Evolutionary conservation across 2,888 invertebrate species (phyloP).

Genomic region (Penaeus monodon): DNA sequence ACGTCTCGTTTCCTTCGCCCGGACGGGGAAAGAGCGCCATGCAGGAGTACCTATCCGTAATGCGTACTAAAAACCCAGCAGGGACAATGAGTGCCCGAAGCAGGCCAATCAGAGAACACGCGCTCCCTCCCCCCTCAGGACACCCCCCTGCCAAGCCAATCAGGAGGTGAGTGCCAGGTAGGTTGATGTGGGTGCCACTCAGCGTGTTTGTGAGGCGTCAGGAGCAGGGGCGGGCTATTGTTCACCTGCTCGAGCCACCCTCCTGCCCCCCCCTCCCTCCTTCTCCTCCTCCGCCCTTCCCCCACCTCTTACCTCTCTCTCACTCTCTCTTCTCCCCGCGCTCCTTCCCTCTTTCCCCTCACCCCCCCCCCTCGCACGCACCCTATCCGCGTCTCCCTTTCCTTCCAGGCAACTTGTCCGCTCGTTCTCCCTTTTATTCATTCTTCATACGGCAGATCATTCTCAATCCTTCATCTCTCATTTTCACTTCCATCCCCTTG

Average conservation of each 20-base stretch:
- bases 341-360: not conserved
- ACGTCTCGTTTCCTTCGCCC: too few relatives aligned
- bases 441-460: too few relatives aligned
- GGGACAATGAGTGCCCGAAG: not conserved
- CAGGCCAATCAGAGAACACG: constrained; percentile 51
- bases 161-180: constrained; percentile 56
- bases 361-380: not conserved
- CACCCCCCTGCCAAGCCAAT: constrained; percentile 39
- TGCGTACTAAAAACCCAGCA: not conserved
- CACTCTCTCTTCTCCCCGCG: not conserved
- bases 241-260: constrained; percentile 52
- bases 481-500: too few relatives aligned
- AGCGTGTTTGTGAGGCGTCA: constrained; percentile 58
- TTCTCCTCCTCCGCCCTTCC: constrained; percentile 18
- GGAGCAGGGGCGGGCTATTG: constrained; percentile 49
- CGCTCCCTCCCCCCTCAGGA: constrained; percentile 18
- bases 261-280: not conserved
- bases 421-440: too few relatives aligned
- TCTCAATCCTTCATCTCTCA: too few relatives aligned
- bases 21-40: too few relatives aligned
- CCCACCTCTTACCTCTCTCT: not conserved
- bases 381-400: not conserved
- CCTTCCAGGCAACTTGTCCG: not conserved
- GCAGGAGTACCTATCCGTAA: too few relatives aligned
- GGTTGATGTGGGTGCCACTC: constrained; percentile 57